Percentiles rank a stretch among this genome's conserved stretches.
These are phyloP conservation scores for Chrysomallon squamiferum DNA, from an alignment of 1,140 invertebrate species.

Conservation along the genomic window DNA sequence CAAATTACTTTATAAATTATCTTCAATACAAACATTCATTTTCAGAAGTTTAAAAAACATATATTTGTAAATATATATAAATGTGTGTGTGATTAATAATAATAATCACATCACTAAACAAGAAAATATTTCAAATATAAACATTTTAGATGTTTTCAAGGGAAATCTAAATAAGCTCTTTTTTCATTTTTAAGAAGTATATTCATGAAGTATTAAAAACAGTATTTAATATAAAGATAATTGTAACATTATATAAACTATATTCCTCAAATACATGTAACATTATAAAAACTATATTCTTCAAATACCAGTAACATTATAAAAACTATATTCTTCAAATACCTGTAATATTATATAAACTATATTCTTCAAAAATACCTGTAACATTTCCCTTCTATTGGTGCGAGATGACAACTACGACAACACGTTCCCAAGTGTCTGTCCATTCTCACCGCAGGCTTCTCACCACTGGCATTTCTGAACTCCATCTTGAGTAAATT, in stretches of 20 bases:
- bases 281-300: not conserved
- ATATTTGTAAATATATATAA: too few relatives aligned
- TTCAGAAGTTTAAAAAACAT: too few relatives aligned
- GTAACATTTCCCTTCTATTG: conserved; percentile 64
- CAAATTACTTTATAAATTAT: too few relatives aligned
- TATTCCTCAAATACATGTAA: not conserved
- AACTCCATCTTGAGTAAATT: conserved; percentile 56
- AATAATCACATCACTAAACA: too few relatives aligned
- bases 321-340: not conserved
- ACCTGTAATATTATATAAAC: not conserved
- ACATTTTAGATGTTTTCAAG: too few relatives aligned
- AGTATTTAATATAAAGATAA: too few relatives aligned
- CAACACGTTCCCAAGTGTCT: conserved; percentile 54
- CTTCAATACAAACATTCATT: too few relatives aligned
- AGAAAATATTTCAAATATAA: too few relatives aligned
- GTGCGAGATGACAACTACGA: conserved; percentile 49
- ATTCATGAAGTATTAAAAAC: too few relatives aligned
- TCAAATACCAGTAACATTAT: not conserved
- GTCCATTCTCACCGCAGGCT: conserved; percentile 39
- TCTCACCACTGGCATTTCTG: conserved; percentile 44
- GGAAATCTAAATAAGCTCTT: too few relatives aligned
- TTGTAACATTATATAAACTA: not conserved
- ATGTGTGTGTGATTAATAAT: too few relatives aligned
- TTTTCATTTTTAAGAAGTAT: too few relatives aligned
- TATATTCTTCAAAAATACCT: conserved; percentile 39